Conservation (phyloP, 2,888 invertebrate genomes). For the Dolichomitus sp. region DNA sequence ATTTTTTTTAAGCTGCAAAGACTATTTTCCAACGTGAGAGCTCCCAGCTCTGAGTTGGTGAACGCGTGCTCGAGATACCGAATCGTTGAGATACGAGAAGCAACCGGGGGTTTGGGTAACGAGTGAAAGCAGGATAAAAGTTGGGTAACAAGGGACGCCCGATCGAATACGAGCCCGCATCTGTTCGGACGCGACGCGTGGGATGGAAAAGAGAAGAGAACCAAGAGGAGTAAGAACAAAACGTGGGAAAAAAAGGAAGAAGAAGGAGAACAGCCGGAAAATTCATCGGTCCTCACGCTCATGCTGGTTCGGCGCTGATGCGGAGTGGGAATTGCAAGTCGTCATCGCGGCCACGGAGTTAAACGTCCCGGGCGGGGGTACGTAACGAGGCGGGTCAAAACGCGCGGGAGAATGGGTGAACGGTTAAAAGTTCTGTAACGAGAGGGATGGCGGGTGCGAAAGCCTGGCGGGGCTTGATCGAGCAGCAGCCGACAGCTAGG, state of each 20-base stretch:
- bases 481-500: slow-evolving; percentile 58
- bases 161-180: slow-evolving; percentile 53
- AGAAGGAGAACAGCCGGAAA: neutral
- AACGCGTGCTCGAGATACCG: slow-evolving; percentile 72
- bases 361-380: slow-evolving; percentile 43
- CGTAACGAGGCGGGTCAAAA: slow-evolving; percentile 51
- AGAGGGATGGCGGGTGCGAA: slow-evolving; percentile 41
- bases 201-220: slow-evolving; percentile 4
- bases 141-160: slow-evolving; percentile 60
- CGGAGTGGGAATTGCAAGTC: slow-evolving; percentile 27
- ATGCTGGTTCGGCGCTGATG: slow-evolving; percentile 10
- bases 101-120: slow-evolving; percentile 44
- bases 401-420: slow-evolving; percentile 38
- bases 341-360: slow-evolving; percentile 40
- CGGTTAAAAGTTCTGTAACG: slow-evolving; percentile 63
- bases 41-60: slow-evolving; percentile 65
- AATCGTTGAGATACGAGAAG: slow-evolving; percentile 29
- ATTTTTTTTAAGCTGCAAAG: slow-evolving; percentile 11
- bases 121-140: slow-evolving; percentile 59
- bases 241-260: neutral
- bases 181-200: slow-evolving; percentile 24
- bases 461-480: slow-evolving; percentile 62
- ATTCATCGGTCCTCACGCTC: slow-evolving; percentile 43
- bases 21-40: slow-evolving; percentile 40
- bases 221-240: slow-evolving; percentile 34